These are phyloP conservation scores for Sparidentex hasta DNA, from an alignment of 2,797 vertebrate genomes.

Conservation along the genomic window DNA sequence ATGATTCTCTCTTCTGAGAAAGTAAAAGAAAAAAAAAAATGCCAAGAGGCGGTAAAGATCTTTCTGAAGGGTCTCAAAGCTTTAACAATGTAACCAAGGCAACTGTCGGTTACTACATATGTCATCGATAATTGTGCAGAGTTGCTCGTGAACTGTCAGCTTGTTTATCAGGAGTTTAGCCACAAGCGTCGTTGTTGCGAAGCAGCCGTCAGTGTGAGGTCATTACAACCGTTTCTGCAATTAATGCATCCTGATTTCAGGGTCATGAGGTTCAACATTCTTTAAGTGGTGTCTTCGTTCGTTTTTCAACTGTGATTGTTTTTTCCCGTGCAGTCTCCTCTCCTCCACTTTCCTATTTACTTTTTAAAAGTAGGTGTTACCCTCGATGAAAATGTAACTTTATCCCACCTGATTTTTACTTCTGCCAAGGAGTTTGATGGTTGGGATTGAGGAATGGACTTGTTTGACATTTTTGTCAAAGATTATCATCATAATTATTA, in stretches of 20 bases:
- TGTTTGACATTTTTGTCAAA: too few relatives aligned
- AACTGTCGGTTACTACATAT: background rate
- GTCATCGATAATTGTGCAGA: background rate
- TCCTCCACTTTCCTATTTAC: background rate
- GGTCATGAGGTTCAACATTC: background rate
- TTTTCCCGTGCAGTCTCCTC: too few relatives aligned
- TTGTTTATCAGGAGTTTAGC: background rate
- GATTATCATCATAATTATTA: too few relatives aligned
- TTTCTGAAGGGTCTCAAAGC: conserved; percentile 25
- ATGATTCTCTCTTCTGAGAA: conserved; percentile 41
- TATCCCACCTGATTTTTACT: too few relatives aligned
- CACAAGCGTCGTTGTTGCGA: background rate
- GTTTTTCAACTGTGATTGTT: background rate
- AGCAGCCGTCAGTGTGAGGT: background rate
- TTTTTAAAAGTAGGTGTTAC: background rate
- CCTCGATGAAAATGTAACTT: background rate
- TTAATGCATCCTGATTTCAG: background rate
- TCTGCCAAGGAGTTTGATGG: too few relatives aligned
- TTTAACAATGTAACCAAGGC: background rate
- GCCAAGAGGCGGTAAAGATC: conserved; percentile 15
- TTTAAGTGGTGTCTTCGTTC: background rate
- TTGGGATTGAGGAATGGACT: too few relatives aligned
- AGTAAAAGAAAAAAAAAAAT: conserved; percentile 6
- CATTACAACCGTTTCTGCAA: background rate
- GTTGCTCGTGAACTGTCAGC: background rate